Percentiles rank a stretch among this genome's conserved stretches.
phyloP scores from a whole-genome alignment of 2,113 vertebrate genomes.

The Gallinago undulata region DNA sequence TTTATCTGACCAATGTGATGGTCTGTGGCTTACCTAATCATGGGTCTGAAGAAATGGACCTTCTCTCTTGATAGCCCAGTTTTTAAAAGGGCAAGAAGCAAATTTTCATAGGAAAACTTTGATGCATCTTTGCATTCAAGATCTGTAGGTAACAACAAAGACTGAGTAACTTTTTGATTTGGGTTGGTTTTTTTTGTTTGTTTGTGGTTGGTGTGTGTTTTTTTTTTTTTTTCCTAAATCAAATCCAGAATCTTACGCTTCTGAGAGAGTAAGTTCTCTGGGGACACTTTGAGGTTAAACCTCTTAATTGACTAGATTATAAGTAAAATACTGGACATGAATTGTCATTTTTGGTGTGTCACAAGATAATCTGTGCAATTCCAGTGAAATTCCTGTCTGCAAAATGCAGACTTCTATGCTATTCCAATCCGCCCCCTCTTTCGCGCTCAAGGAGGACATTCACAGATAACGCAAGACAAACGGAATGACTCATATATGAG shows the following conservation, averaged over 20 bases:
- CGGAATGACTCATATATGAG: neutral
- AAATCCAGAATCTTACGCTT: neutral
- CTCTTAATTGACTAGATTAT: neutral
- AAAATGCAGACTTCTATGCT: neutral
- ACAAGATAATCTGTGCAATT: neutral
- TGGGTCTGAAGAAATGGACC: neutral
- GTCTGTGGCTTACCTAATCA: neutral
- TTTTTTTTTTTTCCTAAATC: neutral
- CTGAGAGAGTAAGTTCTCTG: neutral
- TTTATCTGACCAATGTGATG: neutral
- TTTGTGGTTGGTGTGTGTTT: no score
- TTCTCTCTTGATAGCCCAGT: neutral
- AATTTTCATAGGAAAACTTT: neutral
- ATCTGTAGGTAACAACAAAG: neutral
- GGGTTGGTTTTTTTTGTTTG: neutral
- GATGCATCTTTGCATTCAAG: accelerated
- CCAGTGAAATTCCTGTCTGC: neutral
- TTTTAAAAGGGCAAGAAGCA: neutral
- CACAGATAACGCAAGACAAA: neutral
- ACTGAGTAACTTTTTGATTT: neutral
- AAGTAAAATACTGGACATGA: neutral
- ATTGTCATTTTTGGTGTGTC: neutral
- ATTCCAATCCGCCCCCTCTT: neutral
- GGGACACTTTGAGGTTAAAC: neutral
- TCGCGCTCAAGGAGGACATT: neutral